Evolutionary conservation across 2,888 invertebrate genomes (phyloP), one percentile per base, ranked within the genome.

Genomic region (Oeneis ivallda): DNA sequence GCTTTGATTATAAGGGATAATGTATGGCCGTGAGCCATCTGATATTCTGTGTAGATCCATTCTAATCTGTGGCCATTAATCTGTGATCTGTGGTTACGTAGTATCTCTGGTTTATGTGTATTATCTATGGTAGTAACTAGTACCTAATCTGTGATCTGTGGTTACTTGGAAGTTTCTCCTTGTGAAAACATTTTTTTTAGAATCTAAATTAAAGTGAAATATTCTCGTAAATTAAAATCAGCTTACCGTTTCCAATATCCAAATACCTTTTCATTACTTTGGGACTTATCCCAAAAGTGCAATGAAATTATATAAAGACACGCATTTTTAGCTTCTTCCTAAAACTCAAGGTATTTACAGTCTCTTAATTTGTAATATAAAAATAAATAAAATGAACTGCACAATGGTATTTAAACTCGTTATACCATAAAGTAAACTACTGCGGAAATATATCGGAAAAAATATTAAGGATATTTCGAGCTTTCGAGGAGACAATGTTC

Each of bases 401-500:
- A 47, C 9, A 17, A 47, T 47, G 47, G 3, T 17, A 47, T 32
- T 7, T 3, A 6, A 32, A 52, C 7, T 52, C n/a, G 26, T 26
- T 8, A 13, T n/a, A 13, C 32, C 26, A 54, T 54, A 9, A 54
- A 54, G 54, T 54, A 37, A 54, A 1, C 2, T 17, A 37, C 7
- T 19, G 9, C 8, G 6, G 49, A 7, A 56, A 13, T 8, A 39
- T 11, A 10, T 41, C 11, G 41, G 0, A 26, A 26, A n/a, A 26
- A 26, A 26, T 26, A 26, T 26, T 26, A 2, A 26, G 26, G 41
- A 15, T 11, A 56, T 19, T 19, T 56, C 17, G 17, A 19, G 37
- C 15, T 3, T 37, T 49, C 43, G 3, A 52, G 26, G 7, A 57
- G 26, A 15, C 53, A 41, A 65, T 91, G 91, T 88, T 90, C 82